Evolutionary conservation across 2,113 vertebrate species (phyloP).

Genomic region (Oncorhynchus keta): DNA sequence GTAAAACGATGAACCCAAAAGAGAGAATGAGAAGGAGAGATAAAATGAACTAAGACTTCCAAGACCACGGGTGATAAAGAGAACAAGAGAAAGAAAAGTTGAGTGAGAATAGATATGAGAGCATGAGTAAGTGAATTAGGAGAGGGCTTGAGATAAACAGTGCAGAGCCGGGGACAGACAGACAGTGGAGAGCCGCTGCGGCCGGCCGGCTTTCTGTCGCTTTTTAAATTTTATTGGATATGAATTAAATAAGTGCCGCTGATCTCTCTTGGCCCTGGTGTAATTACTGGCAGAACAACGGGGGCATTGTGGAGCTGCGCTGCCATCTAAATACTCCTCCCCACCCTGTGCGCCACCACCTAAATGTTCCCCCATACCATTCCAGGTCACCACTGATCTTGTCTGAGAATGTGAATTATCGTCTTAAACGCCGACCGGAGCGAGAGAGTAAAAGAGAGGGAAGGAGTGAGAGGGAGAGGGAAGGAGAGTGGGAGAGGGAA

Average conservation of each 20-base stretch:
- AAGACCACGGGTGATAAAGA: slow-evolving; percentile 4
- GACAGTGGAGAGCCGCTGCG: slow-evolving; percentile 2
- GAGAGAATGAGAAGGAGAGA: not conserved
- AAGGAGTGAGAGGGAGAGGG: slow-evolving; percentile 2
- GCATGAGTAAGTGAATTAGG: slow-evolving; percentile 51
- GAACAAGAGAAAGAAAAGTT: slow-evolving; percentile 6
- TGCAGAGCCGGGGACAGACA: not conserved
- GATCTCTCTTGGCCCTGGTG: slow-evolving; percentile 58
- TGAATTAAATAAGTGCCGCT: slow-evolving; percentile 73
- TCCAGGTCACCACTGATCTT: slow-evolving; percentile 70
- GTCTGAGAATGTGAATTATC: slow-evolving; percentile 76
- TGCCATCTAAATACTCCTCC: not conserved
- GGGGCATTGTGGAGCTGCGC: slow-evolving; percentile 56
- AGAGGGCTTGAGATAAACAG: slow-evolving; percentile 38
- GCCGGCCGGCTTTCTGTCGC: slow-evolving; percentile 34
- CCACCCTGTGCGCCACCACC: slow-evolving; percentile 6
- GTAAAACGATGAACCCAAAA: not conserved
- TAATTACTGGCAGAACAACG: slow-evolving; percentile 72
- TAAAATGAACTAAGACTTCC: not conserved
- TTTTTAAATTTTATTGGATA: slow-evolving; percentile 67
- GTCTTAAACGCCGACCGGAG: slow-evolving; percentile 50
- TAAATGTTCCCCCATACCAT: slow-evolving; percentile 63
- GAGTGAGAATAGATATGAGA: slow-evolving; percentile 31
- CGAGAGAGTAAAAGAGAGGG: slow-evolving; percentile 6
- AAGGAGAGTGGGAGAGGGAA: slow-evolving; percentile 6